Evolutionary conservation across 2,113 vertebrate genomes (phyloP).

Genomic region (Patagioenas fasciata): DNA sequence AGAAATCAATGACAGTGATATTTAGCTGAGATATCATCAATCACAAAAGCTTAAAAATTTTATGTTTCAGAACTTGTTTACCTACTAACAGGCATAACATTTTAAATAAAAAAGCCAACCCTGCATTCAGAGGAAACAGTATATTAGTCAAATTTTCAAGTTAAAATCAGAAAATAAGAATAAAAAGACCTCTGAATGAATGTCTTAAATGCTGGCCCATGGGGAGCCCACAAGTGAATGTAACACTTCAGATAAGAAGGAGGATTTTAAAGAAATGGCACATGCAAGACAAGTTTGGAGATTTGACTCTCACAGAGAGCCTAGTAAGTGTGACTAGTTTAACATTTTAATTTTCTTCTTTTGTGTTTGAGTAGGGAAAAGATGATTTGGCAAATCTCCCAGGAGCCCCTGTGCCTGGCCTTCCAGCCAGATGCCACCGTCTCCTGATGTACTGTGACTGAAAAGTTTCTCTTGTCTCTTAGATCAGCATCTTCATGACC

Average conservation of each 20-base stretch:
- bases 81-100: neutral
- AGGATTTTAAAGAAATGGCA: neutral
- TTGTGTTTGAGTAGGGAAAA: rapidly evolving
- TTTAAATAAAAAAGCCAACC: neutral
- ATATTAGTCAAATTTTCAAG: neutral
- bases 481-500: constrained; percentile 99
- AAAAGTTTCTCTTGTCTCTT: constrained; percentile 33
- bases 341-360: neutral
- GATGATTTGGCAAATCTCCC: neutral
- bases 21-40: neutral
- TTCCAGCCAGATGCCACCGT: neutral
- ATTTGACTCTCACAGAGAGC: neutral
- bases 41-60: neutral
- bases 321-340: neutral
- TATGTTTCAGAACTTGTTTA: neutral
- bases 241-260: neutral
- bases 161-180: neutral
- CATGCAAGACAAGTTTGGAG: neutral
- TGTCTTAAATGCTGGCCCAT: neutral
- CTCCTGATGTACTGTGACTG: neutral
- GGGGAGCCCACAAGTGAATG: neutral
- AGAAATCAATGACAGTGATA: neutral
- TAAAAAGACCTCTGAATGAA: neutral
- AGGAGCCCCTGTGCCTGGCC: neutral
- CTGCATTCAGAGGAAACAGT: neutral